Conservation (phyloP, 2,113 vertebrate genomes). For the Trichomycterus rosablanca region DNA sequence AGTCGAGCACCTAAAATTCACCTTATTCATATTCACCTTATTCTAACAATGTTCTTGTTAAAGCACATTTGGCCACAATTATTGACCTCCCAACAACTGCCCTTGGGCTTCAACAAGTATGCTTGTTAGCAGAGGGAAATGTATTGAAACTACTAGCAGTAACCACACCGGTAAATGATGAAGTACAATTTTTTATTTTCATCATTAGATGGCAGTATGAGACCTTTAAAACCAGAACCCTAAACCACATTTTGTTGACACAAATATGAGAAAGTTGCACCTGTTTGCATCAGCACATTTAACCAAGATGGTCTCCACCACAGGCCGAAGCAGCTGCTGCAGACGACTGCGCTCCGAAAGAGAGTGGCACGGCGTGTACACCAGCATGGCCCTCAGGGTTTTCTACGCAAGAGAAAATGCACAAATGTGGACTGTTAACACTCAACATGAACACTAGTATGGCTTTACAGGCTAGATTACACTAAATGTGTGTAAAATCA, state of each 20-base stretch:
- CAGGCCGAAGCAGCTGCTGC: constrained; percentile 81
- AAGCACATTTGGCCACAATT: too few relatives aligned
- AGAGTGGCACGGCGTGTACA: constrained; percentile 83
- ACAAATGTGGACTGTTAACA: constrained; percentile 1
- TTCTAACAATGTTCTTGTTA: too few relatives aligned
- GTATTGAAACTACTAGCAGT: too few relatives aligned
- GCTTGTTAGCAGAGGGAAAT: too few relatives aligned
- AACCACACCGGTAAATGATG: too few relatives aligned
- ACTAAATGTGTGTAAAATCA: too few relatives aligned
- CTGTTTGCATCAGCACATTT: constrained; percentile 89
- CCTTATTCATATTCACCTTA: too few relatives aligned
- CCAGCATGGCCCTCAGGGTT: constrained; percentile 87
- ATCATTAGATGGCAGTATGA: constrained; percentile 41
- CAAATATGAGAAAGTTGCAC: constrained; percentile 50
- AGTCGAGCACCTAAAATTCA: too few relatives aligned
- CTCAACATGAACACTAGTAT: too few relatives aligned
- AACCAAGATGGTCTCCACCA: constrained; percentile 84
- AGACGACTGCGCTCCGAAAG: constrained; percentile 73
- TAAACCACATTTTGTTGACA: not conserved
- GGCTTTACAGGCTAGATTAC: too few relatives aligned
- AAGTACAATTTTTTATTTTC: not conserved
- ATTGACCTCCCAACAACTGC: too few relatives aligned
- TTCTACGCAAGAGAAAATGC: constrained; percentile 62
- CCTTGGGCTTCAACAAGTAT: too few relatives aligned
- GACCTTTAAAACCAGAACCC: not conserved